Percentiles rank a stretch among this genome's conserved stretches.
phyloP scores from a whole-genome alignment of 2,888 invertebrate species.

The Bellardia bayeri region DNA sequence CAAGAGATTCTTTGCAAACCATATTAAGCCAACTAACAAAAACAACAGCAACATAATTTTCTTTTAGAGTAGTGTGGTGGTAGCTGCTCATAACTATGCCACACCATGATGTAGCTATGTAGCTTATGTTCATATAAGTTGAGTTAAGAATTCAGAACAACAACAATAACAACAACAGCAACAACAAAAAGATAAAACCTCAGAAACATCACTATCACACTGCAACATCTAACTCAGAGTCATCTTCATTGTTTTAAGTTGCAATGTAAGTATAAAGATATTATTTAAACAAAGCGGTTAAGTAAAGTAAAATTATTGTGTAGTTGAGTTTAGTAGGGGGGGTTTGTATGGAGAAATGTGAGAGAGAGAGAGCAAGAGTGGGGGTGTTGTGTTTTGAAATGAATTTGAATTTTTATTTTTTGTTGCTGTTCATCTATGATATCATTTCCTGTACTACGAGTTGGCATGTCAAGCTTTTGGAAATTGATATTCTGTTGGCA shows the following conservation, averaged over 20 bases:
- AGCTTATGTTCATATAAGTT: not conserved
- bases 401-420: constrained; percentile 26
- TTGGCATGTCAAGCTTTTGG: not conserved
- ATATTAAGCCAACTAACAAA: constrained; percentile 7
- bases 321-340: too few species aligned
- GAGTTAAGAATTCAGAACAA: constrained; percentile 44
- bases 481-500: constrained; percentile 64
- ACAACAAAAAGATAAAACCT: not conserved
- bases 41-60: constrained; percentile 15
- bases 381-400: not conserved
- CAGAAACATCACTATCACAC: constrained; percentile 23
- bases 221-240: constrained; percentile 30
- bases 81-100: constrained; percentile 52
- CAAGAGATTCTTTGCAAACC: constrained; percentile 57
- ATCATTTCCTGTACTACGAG: constrained; percentile 22
- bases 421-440: not conserved
- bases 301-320: too few species aligned
- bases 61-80: not conserved
- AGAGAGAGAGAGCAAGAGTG: not conserved
- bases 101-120: constrained; percentile 34
- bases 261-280: constrained; percentile 47
- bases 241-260: constrained; percentile 40
- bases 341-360: not conserved
- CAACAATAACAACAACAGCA: too few species aligned
- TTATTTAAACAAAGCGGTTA: constrained; percentile 37